These are phyloP conservation scores for Nothobranchius kuhntae DNA, from an alignment of 2,113 vertebrate species.

Conservation along the genomic window DNA sequence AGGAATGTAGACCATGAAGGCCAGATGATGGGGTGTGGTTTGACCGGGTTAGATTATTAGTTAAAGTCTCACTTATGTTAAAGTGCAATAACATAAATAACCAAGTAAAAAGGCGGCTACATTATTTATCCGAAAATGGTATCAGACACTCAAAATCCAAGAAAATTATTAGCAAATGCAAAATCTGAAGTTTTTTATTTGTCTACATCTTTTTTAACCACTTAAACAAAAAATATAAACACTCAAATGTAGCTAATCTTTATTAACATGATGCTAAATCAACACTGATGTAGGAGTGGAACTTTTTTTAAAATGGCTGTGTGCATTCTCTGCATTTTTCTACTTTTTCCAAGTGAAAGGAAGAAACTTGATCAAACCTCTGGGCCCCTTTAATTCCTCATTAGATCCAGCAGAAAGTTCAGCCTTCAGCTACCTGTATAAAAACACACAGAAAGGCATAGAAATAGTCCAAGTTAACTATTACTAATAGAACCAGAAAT, in stretches of 20 bases:
- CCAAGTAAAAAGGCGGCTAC: neutral
- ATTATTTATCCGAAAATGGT: neutral
- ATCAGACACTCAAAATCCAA: neutral
- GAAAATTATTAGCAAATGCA: too few relatives aligned
- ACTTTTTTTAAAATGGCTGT: neutral
- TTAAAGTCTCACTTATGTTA: too few relatives aligned
- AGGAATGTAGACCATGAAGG: neutral
- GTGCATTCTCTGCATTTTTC: constrained; percentile 30
- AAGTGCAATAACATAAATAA: neutral
- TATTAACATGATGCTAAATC: neutral
- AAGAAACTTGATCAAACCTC: constrained; percentile 34
- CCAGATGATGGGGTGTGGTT: neutral
- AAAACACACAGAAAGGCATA: neutral
- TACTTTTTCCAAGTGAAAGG: constrained; percentile 10
- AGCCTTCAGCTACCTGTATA: neutral
- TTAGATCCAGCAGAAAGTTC: neutral
- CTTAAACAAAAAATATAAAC: too few relatives aligned
- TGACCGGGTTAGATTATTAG: neutral
- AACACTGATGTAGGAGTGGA: neutral
- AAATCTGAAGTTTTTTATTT: neutral
- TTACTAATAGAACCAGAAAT: too few relatives aligned
- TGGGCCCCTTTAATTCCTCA: neutral
- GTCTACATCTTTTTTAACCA: neutral
- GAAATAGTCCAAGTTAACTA: too few relatives aligned
- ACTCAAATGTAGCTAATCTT: neutral